Conservation (phyloP, 2,888 invertebrate genomes). For the Nineta flava region DNA sequence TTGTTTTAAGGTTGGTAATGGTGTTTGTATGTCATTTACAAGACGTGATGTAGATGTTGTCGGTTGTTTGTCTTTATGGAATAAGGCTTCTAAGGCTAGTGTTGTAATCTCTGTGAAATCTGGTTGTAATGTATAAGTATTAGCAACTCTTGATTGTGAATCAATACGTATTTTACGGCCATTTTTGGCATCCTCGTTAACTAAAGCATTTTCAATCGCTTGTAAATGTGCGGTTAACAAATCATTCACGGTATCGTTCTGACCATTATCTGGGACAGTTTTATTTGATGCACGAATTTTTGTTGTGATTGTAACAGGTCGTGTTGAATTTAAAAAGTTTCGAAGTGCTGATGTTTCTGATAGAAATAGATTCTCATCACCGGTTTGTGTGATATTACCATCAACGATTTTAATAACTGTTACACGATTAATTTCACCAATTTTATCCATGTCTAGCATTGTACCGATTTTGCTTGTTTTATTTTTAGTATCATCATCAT, state of each 20-base stretch:
- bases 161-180: constrained; percentile 23
- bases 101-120: constrained; percentile 40
- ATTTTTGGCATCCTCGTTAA: constrained; percentile 13
- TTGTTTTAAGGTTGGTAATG: constrained; percentile 29
- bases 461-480: constrained; percentile 32
- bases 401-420: constrained; percentile 52
- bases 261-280: constrained; percentile 2
- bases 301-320: not conserved
- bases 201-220: not conserved
- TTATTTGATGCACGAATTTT: not conserved
- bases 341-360: not conserved
- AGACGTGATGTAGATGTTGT: constrained; percentile 9
- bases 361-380: not conserved
- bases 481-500: constrained; percentile 36
- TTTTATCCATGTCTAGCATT: constrained; percentile 45
- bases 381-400: constrained; percentile 27
- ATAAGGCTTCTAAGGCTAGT: constrained; percentile 48
- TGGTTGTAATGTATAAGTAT: constrained; percentile 24
- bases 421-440: constrained; percentile 52
- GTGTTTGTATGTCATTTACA: constrained; percentile 21
- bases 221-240: not conserved
- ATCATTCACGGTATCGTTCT: constrained; percentile 6
- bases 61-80: constrained; percentile 35
- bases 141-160: constrained; percentile 25
- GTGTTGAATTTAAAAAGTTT: not conserved